phyloP scores from a whole-genome alignment of 2,113 vertebrate species.

The Pleuronectes platessa region DNA sequence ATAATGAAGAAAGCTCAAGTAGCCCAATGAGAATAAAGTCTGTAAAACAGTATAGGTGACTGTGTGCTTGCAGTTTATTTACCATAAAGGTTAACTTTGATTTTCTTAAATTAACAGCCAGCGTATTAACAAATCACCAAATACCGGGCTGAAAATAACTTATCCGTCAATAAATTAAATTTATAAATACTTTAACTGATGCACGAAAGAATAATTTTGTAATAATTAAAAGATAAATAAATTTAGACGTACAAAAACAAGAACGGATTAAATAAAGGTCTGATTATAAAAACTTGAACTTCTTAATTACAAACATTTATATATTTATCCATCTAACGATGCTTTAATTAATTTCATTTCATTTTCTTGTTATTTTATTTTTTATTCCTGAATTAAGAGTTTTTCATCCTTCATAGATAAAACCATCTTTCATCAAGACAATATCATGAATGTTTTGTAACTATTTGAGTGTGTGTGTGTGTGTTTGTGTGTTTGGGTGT shows the following conservation, averaged over 20 bases:
- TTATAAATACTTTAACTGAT: background rate
- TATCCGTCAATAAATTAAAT: background rate
- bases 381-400: background rate
- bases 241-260: background rate
- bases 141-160: background rate
- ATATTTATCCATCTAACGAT: background rate
- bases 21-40: background rate
- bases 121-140: background rate
- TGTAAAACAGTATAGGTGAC: background rate
- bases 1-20: background rate
- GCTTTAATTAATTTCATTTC: background rate
- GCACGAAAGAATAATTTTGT: background rate
- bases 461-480: conserved; percentile 1
- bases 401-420: background rate
- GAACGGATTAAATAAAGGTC: too few species aligned
- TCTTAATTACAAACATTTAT: background rate
- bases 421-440: background rate
- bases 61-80: background rate
- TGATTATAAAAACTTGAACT: background rate
- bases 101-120: background rate
- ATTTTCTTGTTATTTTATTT: too few species aligned
- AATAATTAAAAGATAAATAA: background rate
- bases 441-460: background rate
- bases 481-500: conserved; percentile 1
- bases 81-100: background rate